These are phyloP conservation scores for Calephelis perditalis DNA, from an alignment of 2,888 invertebrate genomes.

Conservation along the genomic window DNA sequence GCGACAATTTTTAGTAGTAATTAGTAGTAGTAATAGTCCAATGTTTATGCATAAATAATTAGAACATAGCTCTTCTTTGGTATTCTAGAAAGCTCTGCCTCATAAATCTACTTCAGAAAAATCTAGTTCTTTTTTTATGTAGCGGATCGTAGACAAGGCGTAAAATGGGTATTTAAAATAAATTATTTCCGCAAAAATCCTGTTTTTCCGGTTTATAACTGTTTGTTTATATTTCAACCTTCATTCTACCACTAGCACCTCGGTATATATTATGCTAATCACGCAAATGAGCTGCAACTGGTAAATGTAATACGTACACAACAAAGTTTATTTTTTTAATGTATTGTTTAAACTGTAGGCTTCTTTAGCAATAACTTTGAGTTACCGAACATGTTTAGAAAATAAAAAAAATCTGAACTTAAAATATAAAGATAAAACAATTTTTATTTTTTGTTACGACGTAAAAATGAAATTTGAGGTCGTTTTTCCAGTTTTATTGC, in stretches of 20 bases:
- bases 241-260: slow-evolving; percentile 28
- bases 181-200: slow-evolving; percentile 38
- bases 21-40: too few species aligned
- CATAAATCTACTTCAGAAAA: too few species aligned
- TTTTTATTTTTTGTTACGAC: too few species aligned
- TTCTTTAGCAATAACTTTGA: background rate
- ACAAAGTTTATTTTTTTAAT: background rate
- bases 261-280: slow-evolving; percentile 13
- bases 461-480: too few species aligned
- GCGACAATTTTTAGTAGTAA: too few species aligned
- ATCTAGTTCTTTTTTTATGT: background rate
- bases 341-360: background rate
- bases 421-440: too few species aligned
- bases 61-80: too few species aligned
- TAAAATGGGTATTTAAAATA: slow-evolving; percentile 19
- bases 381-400: background rate
- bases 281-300: slow-evolving; percentile 15
- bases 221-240: slow-evolving; percentile 39
- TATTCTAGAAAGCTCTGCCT: too few species aligned
- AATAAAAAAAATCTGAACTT: too few species aligned
- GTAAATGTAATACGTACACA: slow-evolving; percentile 2
- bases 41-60: too few species aligned
- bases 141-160: slow-evolving; percentile 11
- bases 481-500: too few species aligned
- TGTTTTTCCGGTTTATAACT: slow-evolving; percentile 44